These are phyloP conservation scores for Caenorhabditis angaria DNA, from an alignment of 2,888 invertebrate species.

Conservation along the genomic window DNA sequence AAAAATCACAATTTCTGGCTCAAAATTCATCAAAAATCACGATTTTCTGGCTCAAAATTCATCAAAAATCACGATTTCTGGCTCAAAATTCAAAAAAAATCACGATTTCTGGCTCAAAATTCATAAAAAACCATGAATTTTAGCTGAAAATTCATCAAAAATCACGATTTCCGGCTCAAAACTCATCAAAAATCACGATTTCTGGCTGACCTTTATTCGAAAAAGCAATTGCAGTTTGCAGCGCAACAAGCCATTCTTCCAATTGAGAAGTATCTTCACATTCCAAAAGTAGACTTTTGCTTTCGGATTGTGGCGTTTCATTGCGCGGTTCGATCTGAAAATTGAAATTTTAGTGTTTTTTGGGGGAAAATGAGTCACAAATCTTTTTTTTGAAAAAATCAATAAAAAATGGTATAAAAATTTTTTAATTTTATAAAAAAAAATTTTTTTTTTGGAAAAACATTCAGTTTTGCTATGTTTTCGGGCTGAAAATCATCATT, in stretches of 20 bases:
- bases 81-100: neutral
- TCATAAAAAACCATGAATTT: neutral
- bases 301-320: constrained; percentile 19
- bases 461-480: no score
- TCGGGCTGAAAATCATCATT: no score
- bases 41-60: no score
- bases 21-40: no score
- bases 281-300: constrained; percentile 40
- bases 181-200: constrained; percentile 4
- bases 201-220: constrained; percentile 48
- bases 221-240: constrained; percentile 53
- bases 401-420: no score
- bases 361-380: no score
- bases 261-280: constrained; percentile 45
- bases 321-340: constrained; percentile 9
- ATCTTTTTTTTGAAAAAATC: no score
- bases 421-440: no score
- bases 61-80: no score
- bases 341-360: no score
- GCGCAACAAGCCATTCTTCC: constrained; percentile 47
- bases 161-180: neutral
- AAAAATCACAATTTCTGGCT: neutral
- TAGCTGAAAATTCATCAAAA: neutral
- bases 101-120: neutral
- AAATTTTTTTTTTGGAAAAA: no score